These are phyloP conservation scores for Ictidomys tridecemlineatus DNA, from an alignment of 2,113 vertebrate genomes.

Conservation along the genomic window DNA sequence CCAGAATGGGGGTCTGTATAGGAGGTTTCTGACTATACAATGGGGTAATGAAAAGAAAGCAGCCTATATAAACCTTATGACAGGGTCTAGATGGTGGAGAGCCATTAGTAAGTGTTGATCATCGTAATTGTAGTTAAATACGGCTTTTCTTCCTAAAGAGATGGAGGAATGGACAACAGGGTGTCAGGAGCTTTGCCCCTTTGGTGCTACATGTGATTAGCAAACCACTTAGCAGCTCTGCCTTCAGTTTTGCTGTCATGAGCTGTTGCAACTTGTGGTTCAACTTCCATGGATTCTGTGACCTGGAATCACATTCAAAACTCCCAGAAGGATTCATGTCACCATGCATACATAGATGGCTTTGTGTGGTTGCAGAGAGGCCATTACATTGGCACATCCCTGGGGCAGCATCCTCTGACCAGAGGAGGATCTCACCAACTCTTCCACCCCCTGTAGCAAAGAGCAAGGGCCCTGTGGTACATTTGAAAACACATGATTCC, in stretches of 20 bases:
- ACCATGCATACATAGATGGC: fast-evolving
- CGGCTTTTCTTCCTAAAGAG: background rate
- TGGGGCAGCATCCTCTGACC: fast-evolving
- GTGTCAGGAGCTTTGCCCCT: background rate
- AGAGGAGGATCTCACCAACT: too few species aligned
- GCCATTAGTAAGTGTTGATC: too few species aligned
- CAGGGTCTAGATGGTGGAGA: background rate
- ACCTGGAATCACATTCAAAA: background rate
- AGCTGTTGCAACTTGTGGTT: background rate
- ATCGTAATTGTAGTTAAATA: background rate
- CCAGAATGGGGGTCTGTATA: background rate
- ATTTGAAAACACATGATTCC: background rate
- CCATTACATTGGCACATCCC: fast-evolving
- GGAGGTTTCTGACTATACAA: too few species aligned
- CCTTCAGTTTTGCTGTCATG: background rate
- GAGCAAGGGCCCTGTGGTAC: background rate
- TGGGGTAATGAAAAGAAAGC: background rate
- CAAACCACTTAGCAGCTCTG: background rate
- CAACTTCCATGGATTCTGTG: background rate
- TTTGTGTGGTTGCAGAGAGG: background rate
- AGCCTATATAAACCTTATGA: background rate
- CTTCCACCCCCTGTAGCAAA: background rate
- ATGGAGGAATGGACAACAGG: fast-evolving
- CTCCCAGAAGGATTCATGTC: too few species aligned
- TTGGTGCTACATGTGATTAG: fast-evolving